Conservation (phyloP, 2,888 invertebrate species). For the Xestia c-nigrum region DNA sequence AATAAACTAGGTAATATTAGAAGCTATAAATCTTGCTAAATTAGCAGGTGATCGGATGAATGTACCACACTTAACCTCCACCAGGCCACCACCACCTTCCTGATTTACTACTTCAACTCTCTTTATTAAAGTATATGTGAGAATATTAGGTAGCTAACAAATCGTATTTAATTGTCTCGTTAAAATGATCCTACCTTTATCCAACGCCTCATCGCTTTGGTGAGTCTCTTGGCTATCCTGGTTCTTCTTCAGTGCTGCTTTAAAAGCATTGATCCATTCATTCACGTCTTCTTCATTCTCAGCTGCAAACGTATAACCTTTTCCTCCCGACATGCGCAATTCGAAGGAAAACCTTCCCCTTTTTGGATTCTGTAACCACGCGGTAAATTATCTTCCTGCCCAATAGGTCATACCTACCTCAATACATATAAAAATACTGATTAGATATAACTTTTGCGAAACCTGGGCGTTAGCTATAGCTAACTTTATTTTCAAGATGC, state of each 20-base stretch:
- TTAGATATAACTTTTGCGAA: not conserved
- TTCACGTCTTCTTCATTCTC: constrained; percentile 95
- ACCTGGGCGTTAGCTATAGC: not conserved
- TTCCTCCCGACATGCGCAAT: constrained; percentile 96
- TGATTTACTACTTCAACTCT: not conserved
- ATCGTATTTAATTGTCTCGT: not conserved
- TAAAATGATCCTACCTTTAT: constrained; percentile 88
- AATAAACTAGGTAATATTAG: not conserved
- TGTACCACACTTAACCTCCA: not conserved
- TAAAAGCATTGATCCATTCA: constrained; percentile 96
- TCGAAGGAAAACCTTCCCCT: constrained; percentile 97
- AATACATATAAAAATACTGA: not conserved
- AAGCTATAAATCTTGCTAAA: not conserved
- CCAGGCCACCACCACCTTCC: not conserved
- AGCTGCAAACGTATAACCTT: constrained; percentile 96
- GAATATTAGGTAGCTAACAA: not conserved
- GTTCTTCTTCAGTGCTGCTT: constrained; percentile 94
- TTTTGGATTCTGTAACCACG: constrained; percentile 93
- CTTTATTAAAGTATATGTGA: not conserved
- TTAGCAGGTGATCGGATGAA: not conserved
- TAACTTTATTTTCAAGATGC: not conserved
- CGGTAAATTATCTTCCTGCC: not conserved
- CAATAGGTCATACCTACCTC: not conserved
- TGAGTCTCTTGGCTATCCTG: constrained; percentile 86
- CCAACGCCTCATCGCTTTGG: constrained; percentile 93